Conservation (phyloP, 2,797 vertebrate genomes). For the Galaxias olidus region DNA sequence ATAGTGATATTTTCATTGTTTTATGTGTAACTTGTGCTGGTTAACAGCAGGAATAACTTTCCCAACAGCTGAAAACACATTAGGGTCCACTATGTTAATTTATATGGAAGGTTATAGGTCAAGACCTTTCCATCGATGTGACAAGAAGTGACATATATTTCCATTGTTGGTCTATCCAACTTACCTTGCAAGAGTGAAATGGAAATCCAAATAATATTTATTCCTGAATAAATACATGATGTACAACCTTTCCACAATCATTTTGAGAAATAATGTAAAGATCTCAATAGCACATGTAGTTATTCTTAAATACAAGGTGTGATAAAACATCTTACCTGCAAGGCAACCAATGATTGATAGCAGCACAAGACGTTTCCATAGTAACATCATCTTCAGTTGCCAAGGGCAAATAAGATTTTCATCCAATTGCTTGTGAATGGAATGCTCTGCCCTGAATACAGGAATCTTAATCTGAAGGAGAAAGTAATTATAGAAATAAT, state of each 20-base stretch:
- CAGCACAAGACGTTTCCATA: conserved; percentile 92
- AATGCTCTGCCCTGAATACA: conserved; percentile 75
- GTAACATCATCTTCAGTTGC: conserved; percentile 90
- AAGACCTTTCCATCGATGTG: too few species aligned
- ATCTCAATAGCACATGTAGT: conserved; percentile 35
- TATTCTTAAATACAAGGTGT: conserved; percentile 53
- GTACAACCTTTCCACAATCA: not conserved
- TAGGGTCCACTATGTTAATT: too few species aligned
- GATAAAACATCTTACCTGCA: conserved; percentile 84
- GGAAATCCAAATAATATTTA: too few species aligned
- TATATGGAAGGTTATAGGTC: too few species aligned
- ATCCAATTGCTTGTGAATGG: conserved; percentile 77
- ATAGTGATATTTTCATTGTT: conserved; percentile 9
- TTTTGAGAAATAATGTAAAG: conserved; percentile 24
- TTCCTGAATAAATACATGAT: too few species aligned
- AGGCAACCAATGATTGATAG: conserved; percentile 87
- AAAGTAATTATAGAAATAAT: conserved; percentile 78
- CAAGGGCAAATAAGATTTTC: conserved; percentile 76
- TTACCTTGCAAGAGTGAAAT: too few species aligned
- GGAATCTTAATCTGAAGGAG: conserved; percentile 78
- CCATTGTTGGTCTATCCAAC: too few species aligned
- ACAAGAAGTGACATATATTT: too few species aligned
- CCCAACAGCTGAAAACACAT: too few species aligned
- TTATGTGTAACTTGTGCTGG: not conserved
- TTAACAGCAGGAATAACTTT: too few species aligned